Conservation (phyloP, 2,113 vertebrate species). For the Lamprologus lemairii region DNA sequence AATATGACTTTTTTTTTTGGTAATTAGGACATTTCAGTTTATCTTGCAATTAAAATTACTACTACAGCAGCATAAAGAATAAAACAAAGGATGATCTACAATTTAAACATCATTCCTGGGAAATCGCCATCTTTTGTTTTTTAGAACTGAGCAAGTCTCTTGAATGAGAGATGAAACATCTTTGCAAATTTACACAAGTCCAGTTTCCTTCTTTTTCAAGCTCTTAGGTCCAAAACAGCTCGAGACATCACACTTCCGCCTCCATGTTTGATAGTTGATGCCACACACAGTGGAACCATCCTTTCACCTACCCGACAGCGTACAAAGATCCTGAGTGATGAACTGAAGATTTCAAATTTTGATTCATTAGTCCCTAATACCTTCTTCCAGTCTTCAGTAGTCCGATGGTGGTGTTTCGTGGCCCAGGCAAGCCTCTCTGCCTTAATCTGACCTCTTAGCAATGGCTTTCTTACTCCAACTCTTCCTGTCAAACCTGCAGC, state of each 20-base stretch:
- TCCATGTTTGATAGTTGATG: neutral
- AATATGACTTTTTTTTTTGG: neutral
- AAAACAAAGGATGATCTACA: neutral
- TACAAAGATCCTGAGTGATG: neutral
- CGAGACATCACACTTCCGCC: neutral
- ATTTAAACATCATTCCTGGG: neutral
- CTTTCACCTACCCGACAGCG: neutral
- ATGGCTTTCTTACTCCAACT: neutral
- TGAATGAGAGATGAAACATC: neutral
- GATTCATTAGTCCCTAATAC: neutral
- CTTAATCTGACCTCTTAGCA: neutral
- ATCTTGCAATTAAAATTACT: neutral
- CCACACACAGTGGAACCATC: neutral
- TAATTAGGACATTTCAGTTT: neutral
- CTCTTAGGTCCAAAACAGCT: neutral
- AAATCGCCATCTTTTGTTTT: neutral
- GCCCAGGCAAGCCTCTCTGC: neutral
- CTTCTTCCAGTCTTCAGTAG: neutral
- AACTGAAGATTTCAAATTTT: neutral
- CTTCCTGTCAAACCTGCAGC: neutral
- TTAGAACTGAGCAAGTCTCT: neutral
- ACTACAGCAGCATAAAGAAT: neutral
- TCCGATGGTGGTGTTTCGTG: neutral
- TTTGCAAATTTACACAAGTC: neutral
- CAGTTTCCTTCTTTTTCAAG: neutral